Conservation (phyloP, 92 coral and sea anemone species). For the Scolanthus callimorphus region DNA sequence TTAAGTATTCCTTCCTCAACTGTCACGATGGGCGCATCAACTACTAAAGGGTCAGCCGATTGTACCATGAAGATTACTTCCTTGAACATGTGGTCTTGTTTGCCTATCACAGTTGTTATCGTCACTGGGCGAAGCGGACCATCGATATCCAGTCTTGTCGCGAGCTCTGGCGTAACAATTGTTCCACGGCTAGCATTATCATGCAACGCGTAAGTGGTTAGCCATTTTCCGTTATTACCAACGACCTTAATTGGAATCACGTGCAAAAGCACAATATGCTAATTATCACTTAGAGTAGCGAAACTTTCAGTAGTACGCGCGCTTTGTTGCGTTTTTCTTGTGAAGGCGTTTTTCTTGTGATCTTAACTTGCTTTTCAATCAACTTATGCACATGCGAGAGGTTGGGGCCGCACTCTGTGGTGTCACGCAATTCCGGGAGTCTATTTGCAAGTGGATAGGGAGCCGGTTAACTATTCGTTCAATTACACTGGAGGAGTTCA, state of each 20-base stretch:
- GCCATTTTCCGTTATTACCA: conserved; percentile 11
- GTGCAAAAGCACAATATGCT: conserved; percentile 18
- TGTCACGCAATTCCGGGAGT: too few relatives aligned
- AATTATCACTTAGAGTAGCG: too few relatives aligned
- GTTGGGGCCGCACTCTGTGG: too few relatives aligned
- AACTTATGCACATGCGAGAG: too few relatives aligned
- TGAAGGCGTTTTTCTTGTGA: too few relatives aligned
- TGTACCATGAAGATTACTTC: conserved; percentile 13
- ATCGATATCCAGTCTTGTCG: conserved; percentile 14
- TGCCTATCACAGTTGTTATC: conserved; percentile 38
- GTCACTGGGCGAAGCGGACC: conserved; percentile 23
- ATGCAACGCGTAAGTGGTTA: conserved; percentile 37
- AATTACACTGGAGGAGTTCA: too few relatives aligned
- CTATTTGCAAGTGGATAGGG: too few relatives aligned
- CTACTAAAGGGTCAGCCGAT: conserved; percentile 5
- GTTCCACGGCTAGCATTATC: conserved; percentile 40
- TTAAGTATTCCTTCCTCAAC: conserved; percentile 19
- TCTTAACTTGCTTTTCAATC: too few relatives aligned
- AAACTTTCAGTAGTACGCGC: too few relatives aligned
- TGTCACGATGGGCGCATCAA: conserved; percentile 8
- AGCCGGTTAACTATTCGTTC: too few relatives aligned
- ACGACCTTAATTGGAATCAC: conserved; percentile 34
- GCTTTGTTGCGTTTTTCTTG: too few relatives aligned
- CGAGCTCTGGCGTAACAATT: conserved; percentile 18
- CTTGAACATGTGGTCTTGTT: conserved; percentile 24